Conservation (phyloP, 2,888 invertebrate species). For the Cepaea hortensis region DNA sequence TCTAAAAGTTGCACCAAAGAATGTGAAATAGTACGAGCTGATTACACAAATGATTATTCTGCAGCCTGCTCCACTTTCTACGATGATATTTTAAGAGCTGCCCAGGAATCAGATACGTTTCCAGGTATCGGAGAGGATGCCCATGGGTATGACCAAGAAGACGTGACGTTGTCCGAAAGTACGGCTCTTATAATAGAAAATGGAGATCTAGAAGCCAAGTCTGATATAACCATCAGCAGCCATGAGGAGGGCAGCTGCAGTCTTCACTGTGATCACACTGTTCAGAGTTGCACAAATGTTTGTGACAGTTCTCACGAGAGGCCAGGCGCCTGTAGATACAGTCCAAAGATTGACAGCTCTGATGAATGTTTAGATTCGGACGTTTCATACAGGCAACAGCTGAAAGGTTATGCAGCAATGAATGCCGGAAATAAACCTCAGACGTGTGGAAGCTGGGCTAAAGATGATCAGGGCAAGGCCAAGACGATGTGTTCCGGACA, state of each 20-base stretch:
- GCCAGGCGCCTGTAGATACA: background rate
- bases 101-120: background rate
- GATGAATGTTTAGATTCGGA: background rate
- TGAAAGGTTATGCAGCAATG: background rate
- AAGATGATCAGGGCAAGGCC: background rate
- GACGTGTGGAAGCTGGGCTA: too few relatives aligned
- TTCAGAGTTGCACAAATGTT: background rate
- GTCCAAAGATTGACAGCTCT: background rate
- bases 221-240: background rate
- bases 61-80: background rate
- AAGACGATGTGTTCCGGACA: background rate
- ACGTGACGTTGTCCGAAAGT: conserved; percentile 8
- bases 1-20: conserved; percentile 41
- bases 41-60: background rate
- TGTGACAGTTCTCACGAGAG: background rate
- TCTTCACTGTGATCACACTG: background rate
- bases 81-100: conserved; percentile 24
- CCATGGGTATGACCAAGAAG: background rate
- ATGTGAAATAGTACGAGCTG: conserved; percentile 16
- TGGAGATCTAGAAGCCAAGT: background rate
- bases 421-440: background rate
- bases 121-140: background rate
- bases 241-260: background rate
- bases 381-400: background rate
- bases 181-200: background rate